phyloP scores from a whole-genome alignment of 35 echinoderm and acorn worm genomes.

The Hemicentrotus pulcherrimus region DNA sequence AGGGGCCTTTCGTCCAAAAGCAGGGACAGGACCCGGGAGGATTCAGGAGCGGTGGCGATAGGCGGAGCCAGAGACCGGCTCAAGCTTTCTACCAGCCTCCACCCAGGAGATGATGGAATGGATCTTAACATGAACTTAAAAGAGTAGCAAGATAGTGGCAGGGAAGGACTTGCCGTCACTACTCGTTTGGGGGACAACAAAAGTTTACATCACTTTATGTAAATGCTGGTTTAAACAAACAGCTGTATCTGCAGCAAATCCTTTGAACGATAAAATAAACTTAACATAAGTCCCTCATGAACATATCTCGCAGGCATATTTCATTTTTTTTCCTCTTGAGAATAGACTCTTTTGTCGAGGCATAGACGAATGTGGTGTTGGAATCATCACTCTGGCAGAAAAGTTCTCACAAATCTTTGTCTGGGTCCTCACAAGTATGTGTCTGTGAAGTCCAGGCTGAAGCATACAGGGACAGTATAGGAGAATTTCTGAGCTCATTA shows the following conservation, averaged over 20 bases:
- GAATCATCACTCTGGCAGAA: neutral
- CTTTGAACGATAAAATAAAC: neutral
- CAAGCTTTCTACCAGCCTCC: conserved; percentile 59
- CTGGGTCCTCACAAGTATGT: neutral
- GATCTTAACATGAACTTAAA: neutral
- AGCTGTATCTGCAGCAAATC: neutral
- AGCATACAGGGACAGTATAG: neutral
- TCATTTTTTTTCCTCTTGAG: neutral
- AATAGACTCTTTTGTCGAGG: neutral
- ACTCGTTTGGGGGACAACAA: neutral
- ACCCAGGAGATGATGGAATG: conserved; percentile 39
- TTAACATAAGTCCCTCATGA: neutral
- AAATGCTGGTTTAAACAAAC: neutral
- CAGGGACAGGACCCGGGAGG: conserved; percentile 22
- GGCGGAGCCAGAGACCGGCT: conserved; percentile 31
- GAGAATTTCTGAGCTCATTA: neutral
- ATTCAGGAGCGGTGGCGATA: neutral
- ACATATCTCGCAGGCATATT: neutral
- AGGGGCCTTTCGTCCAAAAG: conserved; percentile 7
- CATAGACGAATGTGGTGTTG: neutral
- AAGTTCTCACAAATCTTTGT: neutral
- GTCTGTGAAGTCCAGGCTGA: neutral
- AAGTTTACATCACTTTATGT: neutral
- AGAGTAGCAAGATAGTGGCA: neutral
- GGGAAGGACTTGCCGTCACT: neutral